A percentile compares a stretch with the other conserved stretches of the same genome.
Evolutionary conservation across 2,797 vertebrate genomes (phyloP).

Genomic region (Pogoniulus pusillus): DNA sequence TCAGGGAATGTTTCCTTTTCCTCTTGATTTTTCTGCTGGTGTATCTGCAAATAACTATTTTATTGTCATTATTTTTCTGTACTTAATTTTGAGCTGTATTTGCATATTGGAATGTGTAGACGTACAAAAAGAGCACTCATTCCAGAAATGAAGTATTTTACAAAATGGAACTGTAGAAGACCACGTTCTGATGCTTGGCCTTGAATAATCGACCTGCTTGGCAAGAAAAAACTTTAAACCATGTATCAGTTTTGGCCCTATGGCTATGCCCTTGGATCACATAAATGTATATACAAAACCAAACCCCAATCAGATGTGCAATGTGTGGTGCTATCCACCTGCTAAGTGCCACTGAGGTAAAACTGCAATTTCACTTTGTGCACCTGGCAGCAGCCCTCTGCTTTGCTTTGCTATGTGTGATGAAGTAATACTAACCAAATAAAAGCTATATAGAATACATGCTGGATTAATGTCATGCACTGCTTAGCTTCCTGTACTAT

Average conservation of each 20-base stretch:
- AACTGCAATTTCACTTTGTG: background rate
- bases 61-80: background rate
- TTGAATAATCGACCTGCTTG: background rate
- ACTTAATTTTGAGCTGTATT: background rate
- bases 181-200: background rate
- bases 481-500: background rate
- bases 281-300: background rate
- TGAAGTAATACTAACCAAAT: background rate
- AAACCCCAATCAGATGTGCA: background rate
- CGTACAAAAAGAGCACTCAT: background rate
- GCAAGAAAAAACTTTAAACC: background rate
- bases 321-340: background rate
- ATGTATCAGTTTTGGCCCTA: background rate
- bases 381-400: background rate
- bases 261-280: background rate
- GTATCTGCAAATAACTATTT: background rate
- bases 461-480: background rate
- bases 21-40: background rate
- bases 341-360: background rate
- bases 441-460: background rate
- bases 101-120: background rate
- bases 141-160: background rate
- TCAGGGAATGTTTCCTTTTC: background rate
- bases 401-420: background rate
- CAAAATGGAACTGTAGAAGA: background rate